Evolutionary conservation across 1,140 invertebrate species (phyloP), one percentile per base, ranked within the genome.

Genomic region (Aricia agestis): DNA sequence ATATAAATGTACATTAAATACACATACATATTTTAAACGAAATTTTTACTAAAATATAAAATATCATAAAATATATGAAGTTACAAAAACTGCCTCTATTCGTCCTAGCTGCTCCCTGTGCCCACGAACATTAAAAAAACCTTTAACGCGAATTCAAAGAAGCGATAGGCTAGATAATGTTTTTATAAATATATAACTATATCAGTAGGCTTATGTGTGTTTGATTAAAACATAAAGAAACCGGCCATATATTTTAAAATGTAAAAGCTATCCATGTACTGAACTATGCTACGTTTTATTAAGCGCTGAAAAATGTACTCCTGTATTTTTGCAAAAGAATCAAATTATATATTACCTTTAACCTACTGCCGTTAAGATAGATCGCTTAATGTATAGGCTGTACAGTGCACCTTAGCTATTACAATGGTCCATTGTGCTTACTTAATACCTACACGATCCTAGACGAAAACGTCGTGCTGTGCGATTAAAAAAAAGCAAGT

Each of bases 261-360:
- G 72, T 70, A 70, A 74, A 68, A 70, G 72, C 72, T 76, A 52
- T 66, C 74, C 71, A 69, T 67, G 74, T 74, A 76, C 72, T 76
- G 72, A 79, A 69, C 72, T 74, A 75, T 59, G 77, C 75, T 79
- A 70, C 36, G 19, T 71, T 78, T 76, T 75, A 71, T 79, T 77
- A 76, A 72, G 70, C 70, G 73, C 77, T 73, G 73, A 69, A 65
- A 45, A 75, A 45, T 70, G 58, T 72, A 70, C 68, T 66, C 69
- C 69, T 74, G 75, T 79, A 79, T 79, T 79, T 79, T 79, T 79
- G 78, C 78, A 79, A 74, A 69, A 52, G 69, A 73, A 70, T 72
- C 72, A 66, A 61, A 68, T 78, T 65, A 75, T 69, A 73, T 65
- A 65, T 71, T 71, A 73, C 77, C 72, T 71, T 66, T 72, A 52